A percentile compares a stretch with the other conserved stretches of the same genome.
These are phyloP conservation scores for Cephalopterus ornatus DNA, from an alignment of 2,113 vertebrate genomes.

Conservation along the genomic window DNA sequence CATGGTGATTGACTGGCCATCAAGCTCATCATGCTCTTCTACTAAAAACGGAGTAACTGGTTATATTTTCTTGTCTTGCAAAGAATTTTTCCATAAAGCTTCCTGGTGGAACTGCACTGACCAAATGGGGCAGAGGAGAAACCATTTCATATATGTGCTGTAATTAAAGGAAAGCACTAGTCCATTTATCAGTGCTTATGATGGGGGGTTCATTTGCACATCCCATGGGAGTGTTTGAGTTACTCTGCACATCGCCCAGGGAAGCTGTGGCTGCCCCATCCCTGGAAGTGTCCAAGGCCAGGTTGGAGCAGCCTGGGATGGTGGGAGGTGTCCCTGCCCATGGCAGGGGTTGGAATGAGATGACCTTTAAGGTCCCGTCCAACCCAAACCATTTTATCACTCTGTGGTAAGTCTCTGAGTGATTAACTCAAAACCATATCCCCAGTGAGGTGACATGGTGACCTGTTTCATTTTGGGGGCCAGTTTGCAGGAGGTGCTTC, in stretches of 20 bases:
- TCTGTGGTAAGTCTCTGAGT: neutral
- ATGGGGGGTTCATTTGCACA: neutral
- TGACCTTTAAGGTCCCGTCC: neutral
- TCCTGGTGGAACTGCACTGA: neutral
- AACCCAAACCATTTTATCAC: neutral
- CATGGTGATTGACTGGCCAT: neutral
- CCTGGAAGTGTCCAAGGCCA: rapidly evolving
- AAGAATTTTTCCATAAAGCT: neutral
- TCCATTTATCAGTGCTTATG: neutral
- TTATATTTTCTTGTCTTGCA: neutral
- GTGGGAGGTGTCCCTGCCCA: neutral
- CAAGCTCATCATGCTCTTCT: neutral
- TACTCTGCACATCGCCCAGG: rapidly evolving
- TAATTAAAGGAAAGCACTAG: neutral
- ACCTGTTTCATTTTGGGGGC: neutral
- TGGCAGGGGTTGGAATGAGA: neutral
- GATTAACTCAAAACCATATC: neutral
- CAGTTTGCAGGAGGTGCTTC: neutral
- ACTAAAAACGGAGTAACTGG: neutral
- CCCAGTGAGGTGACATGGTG: neutral
- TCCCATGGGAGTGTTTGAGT: neutral
- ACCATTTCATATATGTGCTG: rapidly evolving
- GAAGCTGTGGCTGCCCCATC: neutral
- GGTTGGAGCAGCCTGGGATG: neutral
- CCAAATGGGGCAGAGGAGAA: neutral